phyloP scores from a whole-genome alignment of 2,888 invertebrate species.

The Drosophila testacea region DNA sequence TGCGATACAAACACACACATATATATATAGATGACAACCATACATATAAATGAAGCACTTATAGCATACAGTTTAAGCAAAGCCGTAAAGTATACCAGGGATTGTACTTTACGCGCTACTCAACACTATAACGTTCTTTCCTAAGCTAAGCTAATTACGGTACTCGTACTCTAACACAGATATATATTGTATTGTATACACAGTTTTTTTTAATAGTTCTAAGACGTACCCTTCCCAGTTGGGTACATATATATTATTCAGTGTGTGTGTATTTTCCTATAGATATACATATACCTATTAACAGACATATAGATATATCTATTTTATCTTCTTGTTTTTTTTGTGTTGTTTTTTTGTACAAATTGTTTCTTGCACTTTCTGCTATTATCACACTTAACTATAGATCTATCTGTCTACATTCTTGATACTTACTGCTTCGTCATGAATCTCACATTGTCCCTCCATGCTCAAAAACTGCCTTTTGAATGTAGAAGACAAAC shows the following conservation, averaged over 20 bases:
- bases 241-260: conserved; percentile 19
- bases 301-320: conserved; percentile 22
- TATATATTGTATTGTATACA: conserved; percentile 42
- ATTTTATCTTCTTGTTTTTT: background rate
- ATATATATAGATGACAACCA: conserved; percentile 4
- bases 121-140: conserved; percentile 63
- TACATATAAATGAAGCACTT: conserved; percentile 38
- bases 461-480: conserved; percentile 79
- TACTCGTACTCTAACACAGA: conserved; percentile 60
- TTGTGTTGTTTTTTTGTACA: conserved; percentile 25
- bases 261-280: conserved; percentile 32
- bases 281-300: conserved; percentile 9
- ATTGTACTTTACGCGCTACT: conserved; percentile 40
- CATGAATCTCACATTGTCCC: conserved; percentile 79
- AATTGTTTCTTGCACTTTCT: conserved; percentile 35
- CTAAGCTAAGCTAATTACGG: conserved; percentile 71
- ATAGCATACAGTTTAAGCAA: conserved; percentile 11
- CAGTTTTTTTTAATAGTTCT: conserved; percentile 60
- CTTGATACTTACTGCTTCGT: conserved; percentile 60
- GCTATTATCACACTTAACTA: conserved; percentile 10
- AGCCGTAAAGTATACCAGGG: conserved; percentile 24
- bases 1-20: conserved; percentile 19
- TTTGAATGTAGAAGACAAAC: conserved; percentile 62
- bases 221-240: conserved; percentile 47
- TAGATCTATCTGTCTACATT: conserved; percentile 26